Evolutionary conservation across 2,888 invertebrate species (phyloP).

Genomic region (Rhagium mordax): DNA sequence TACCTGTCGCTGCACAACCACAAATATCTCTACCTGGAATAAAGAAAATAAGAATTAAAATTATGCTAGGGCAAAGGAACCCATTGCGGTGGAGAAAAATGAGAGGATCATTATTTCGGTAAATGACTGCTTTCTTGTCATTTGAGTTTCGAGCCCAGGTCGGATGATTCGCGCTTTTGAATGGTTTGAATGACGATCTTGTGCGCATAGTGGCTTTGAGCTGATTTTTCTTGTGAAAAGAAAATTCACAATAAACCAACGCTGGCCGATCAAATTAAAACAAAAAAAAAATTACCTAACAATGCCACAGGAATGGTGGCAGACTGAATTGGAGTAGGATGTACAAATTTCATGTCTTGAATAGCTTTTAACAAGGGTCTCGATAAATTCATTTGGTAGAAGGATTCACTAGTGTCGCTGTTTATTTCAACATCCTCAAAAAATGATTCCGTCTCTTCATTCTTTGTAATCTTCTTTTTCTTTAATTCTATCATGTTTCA

Average conservation of each 20-base stretch:
- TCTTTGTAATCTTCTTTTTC: constrained; percentile 72
- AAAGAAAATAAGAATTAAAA: no score
- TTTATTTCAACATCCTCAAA: constrained; percentile 76
- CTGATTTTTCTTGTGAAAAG: no score
- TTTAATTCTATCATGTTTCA: constrained; percentile 81
- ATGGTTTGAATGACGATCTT: no score
- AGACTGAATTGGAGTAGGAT: constrained; percentile 97
- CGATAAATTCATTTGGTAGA: constrained; percentile 97
- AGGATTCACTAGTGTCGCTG: constrained; percentile 78
- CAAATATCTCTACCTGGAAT: constrained; percentile 90
- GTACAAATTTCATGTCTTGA: constrained; percentile 88
- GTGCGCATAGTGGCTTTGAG: no score
- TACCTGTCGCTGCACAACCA: constrained; percentile 98
- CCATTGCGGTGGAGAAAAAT: no score
- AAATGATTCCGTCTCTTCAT: constrained; percentile 66
- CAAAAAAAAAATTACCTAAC: constrained; percentile 72
- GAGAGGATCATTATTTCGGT: no score
- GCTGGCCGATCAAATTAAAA: neutral
- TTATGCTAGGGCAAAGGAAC: no score
- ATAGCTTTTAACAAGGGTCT: constrained; percentile 94
- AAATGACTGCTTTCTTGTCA: no score
- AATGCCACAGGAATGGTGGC: constrained; percentile 96
- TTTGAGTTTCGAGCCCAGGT: no score
- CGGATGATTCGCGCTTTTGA: no score
- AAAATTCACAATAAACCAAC: no score